A percentile compares a stretch with the other conserved stretches of the same genome.
Conservation (phyloP, 2,888 invertebrate species). For the Hyles lineata region DNA sequence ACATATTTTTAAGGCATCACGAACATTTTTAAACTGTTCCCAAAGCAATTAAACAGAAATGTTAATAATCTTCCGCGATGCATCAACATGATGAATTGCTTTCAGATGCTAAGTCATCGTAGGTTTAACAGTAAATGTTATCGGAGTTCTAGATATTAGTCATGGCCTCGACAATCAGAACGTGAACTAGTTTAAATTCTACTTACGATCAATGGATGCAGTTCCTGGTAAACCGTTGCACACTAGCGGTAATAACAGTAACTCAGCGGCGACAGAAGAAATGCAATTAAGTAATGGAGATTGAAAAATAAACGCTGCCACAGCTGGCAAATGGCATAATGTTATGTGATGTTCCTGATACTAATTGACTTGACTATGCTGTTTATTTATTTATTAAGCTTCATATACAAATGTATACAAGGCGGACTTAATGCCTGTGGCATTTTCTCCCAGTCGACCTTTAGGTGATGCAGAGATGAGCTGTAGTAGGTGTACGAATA, state of each 20-base stretch:
- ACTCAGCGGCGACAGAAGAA: neutral
- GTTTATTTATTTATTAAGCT: too few relatives aligned
- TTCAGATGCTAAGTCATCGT: slow-evolving; percentile 12
- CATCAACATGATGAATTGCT: neutral
- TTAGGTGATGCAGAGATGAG: too few relatives aligned
- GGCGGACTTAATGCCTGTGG: too few relatives aligned
- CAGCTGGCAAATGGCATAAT: neutral
- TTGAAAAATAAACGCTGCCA: neutral
- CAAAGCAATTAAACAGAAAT: neutral
- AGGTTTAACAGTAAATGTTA: slow-evolving; percentile 20
- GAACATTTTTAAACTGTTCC: neutral
- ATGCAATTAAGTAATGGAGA: slow-evolving; percentile 13
- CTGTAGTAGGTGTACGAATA: too few relatives aligned
- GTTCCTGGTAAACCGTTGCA: neutral
- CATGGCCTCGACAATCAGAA: neutral
- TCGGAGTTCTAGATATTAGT: slow-evolving; percentile 19
- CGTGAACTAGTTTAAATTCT: slow-evolving; percentile 9
- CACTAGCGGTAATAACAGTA: neutral
- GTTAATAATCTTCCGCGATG: neutral
- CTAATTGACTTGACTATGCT: neutral
- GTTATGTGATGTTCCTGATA: slow-evolving; percentile 2
- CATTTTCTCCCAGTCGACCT: too few relatives aligned
- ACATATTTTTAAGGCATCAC: too few relatives aligned
- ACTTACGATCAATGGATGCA: slow-evolving; percentile 1
- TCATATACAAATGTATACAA: too few relatives aligned